Conservation (phyloP, 2,888 invertebrate species). For the Hipparchia sbordonii region DNA sequence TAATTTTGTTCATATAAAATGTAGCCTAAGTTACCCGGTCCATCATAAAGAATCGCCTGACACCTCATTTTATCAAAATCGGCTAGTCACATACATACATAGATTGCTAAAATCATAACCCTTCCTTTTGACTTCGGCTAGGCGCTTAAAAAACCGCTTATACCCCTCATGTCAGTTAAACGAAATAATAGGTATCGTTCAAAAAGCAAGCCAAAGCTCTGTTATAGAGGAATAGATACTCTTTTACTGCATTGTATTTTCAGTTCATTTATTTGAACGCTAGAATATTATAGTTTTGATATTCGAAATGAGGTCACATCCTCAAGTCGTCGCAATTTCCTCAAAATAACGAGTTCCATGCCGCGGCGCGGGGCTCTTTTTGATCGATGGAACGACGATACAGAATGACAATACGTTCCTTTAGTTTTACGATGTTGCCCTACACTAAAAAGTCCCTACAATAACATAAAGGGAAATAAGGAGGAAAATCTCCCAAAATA, state of each 20-base stretch:
- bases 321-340: slow-evolving; percentile 55
- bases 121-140: too few relatives aligned
- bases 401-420: slow-evolving; percentile 24
- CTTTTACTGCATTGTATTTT: slow-evolving; percentile 4
- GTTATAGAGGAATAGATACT: not conserved
- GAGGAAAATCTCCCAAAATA: not conserved
- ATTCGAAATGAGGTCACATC: slow-evolving; percentile 35
- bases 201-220: not conserved
- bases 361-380: slow-evolving; percentile 4
- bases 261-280: slow-evolving; percentile 22
- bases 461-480: not conserved
- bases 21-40: too few relatives aligned
- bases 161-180: not conserved
- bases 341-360: slow-evolving; percentile 55
- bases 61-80: too few relatives aligned
- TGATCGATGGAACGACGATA: slow-evolving; percentile 21
- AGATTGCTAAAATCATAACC: too few relatives aligned
- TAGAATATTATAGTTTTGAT: slow-evolving; percentile 31
- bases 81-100: too few relatives aligned
- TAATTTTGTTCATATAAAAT: too few relatives aligned
- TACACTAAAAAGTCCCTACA: not conserved
- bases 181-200: not conserved
- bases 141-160: not conserved
- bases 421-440: slow-evolving; percentile 45
- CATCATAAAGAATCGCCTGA: too few relatives aligned